A percentile compares a stretch with the other conserved stretches of the same genome.
phyloP scores from a whole-genome alignment of 2,888 invertebrate genomes.

The Philaethria dido region DNA sequence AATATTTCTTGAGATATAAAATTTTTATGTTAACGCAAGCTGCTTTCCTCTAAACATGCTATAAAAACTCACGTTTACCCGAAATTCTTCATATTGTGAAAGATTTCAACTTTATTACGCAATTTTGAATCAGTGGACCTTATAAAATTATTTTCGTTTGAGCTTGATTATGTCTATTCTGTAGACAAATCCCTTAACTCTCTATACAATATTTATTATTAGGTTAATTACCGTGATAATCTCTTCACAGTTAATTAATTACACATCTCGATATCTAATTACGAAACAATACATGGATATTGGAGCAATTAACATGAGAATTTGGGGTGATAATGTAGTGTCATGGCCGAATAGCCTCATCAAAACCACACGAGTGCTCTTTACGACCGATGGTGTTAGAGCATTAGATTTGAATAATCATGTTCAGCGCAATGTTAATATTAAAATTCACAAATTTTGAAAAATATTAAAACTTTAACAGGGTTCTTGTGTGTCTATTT shows the following conservation, averaged over 20 bases:
- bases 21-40: slow-evolving; percentile 37
- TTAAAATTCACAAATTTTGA: too few relatives aligned
- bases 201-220: background rate
- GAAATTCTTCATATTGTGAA: slow-evolving; percentile 16
- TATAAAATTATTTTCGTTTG: background rate
- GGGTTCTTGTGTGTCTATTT: too few relatives aligned
- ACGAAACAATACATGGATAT: slow-evolving; percentile 40
- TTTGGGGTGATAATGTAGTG: slow-evolving; percentile 47
- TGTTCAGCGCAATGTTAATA: too few relatives aligned
- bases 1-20: slow-evolving; percentile 32
- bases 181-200: background rate
- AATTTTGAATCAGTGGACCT: background rate
- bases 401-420: slow-evolving; percentile 1
- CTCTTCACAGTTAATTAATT: slow-evolving; percentile 19
- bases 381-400: background rate
- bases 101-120: slow-evolving; percentile 7
- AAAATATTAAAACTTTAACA: too few relatives aligned
- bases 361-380: slow-evolving; percentile 10
- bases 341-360: slow-evolving; percentile 44
- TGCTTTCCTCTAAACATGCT: slow-evolving; percentile 23
- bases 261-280: slow-evolving; percentile 30
- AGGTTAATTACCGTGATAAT: slow-evolving; percentile 19
- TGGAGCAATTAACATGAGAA: slow-evolving; percentile 46
- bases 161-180: background rate
- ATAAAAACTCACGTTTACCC: slow-evolving; percentile 29